phyloP scores from a whole-genome alignment of 2,113 vertebrate species.

The Echinops telfairi region DNA sequence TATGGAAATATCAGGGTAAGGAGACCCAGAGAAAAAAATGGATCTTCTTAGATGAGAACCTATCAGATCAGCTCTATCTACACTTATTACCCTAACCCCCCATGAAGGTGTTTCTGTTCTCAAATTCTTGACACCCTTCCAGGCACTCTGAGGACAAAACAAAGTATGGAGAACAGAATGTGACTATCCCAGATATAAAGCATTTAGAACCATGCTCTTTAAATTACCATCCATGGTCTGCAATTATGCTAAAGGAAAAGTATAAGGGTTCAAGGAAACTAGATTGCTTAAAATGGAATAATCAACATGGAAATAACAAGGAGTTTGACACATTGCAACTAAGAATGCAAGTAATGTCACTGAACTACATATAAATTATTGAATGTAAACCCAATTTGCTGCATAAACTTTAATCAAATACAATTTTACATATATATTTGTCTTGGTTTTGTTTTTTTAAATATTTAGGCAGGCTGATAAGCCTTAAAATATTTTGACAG shows the following conservation, averaged over 20 bases:
- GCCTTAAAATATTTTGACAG: not conserved
- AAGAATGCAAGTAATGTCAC: too few species aligned
- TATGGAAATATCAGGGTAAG: not conserved
- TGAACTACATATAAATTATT: too few species aligned
- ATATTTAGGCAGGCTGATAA: not conserved
- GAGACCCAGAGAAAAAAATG: conserved; percentile 6
- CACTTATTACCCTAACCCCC: not conserved
- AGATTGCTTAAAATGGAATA: too few species aligned
- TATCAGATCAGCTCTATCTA: not conserved
- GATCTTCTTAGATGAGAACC: not conserved
- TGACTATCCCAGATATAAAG: not conserved
- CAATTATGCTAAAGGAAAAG: too few species aligned
- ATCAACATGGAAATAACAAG: too few species aligned
- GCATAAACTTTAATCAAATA: too few species aligned
- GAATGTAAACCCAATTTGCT: too few species aligned
- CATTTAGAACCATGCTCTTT: not conserved
- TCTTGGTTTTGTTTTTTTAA: too few species aligned
- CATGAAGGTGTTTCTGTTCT: conserved; percentile 13
- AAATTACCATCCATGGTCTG: too few species aligned
- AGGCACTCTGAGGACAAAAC: not conserved
- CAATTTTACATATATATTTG: too few species aligned
- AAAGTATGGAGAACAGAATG: not conserved
- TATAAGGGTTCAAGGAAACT: too few species aligned
- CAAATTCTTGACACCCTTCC: not conserved
- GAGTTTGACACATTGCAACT: too few species aligned